phyloP scores from a whole-genome alignment of 1,140 invertebrate species.

The Carposina sasakii region DNA sequence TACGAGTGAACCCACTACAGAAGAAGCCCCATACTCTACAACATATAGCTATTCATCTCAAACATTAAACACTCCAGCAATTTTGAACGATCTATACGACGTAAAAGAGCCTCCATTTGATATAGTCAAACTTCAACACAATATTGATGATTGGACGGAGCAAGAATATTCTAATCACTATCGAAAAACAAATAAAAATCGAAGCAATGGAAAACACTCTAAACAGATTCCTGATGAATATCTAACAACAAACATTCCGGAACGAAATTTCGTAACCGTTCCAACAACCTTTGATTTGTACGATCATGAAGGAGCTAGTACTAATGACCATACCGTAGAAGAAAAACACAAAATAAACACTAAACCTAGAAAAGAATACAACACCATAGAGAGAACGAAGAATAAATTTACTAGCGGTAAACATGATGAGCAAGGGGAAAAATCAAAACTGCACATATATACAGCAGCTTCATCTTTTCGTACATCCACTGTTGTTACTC shows the following conservation, averaged over 20 bases:
- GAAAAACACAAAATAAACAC: constrained; percentile 38
- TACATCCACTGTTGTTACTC: constrained; percentile 4
- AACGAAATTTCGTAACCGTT: constrained; percentile 38
- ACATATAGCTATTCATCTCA: constrained; percentile 41
- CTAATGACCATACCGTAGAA: constrained; percentile 63
- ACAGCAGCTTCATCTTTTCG: constrained; percentile 57
- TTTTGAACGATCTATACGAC: constrained; percentile 55
- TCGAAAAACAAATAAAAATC: constrained; percentile 60
- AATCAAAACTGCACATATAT: constrained; percentile 51
- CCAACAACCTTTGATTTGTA: constrained; percentile 54
- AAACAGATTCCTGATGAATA: constrained; percentile 86
- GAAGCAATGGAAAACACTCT: constrained; percentile 73
- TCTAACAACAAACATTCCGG: constrained; percentile 76
- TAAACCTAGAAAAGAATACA: constrained; percentile 41
- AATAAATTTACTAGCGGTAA: constrained; percentile 33
- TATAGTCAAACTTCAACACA: constrained; percentile 82
- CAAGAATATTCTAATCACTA: constrained; percentile 78
- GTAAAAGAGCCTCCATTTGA: constrained; percentile 76
- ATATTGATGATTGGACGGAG: constrained; percentile 89
- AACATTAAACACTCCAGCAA: constrained; percentile 34
- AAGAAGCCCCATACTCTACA: too few species aligned
- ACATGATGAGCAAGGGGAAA: constrained; percentile 32
- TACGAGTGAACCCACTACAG: constrained; percentile 39
- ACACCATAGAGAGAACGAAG: constrained; percentile 45
- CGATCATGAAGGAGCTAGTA: constrained; percentile 75